Percentiles rank a stretch among this genome's conserved stretches.
These are phyloP conservation scores for Halichoerus grypus DNA, from an alignment of 2,113 vertebrate species.

Conservation along the genomic window DNA sequence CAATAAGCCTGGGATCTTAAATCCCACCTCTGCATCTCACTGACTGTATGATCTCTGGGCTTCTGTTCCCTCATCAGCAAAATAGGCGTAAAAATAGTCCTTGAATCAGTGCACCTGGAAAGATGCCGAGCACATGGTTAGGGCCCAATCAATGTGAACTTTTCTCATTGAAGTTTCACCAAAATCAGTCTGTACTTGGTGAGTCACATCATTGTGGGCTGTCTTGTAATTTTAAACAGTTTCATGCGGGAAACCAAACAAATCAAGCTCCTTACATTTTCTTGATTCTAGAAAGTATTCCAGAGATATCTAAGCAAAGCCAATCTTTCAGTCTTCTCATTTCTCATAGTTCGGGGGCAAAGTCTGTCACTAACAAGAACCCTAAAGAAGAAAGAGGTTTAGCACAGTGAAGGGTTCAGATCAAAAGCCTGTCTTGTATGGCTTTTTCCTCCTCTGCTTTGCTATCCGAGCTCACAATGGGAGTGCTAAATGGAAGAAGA, in stretches of 20 bases:
- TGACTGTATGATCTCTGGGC: too few species aligned
- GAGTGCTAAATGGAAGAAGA: neutral
- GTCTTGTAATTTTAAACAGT: neutral
- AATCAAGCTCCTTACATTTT: neutral
- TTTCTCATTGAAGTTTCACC: neutral
- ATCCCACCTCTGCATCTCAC: neutral
- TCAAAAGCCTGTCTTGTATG: neutral
- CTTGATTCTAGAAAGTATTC: neutral
- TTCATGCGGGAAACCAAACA: neutral
- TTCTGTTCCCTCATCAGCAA: neutral
- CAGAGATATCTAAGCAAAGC: neutral
- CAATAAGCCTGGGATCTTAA: neutral
- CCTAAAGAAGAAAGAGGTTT: neutral
- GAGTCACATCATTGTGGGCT: too few species aligned
- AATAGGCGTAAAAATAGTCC: neutral
- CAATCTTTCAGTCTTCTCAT: neutral
- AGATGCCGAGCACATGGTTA: too few species aligned
- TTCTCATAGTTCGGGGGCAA: neutral
- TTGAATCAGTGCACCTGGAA: neutral
- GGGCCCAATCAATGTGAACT: neutral
- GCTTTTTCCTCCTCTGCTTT: neutral
- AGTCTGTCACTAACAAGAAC: neutral
- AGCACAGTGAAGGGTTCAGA: neutral
- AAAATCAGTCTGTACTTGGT: neutral
- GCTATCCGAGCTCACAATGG: neutral